Evolutionary conservation across 2,888 invertebrate genomes (phyloP).

Genomic region (Salticus scenicus): DNA sequence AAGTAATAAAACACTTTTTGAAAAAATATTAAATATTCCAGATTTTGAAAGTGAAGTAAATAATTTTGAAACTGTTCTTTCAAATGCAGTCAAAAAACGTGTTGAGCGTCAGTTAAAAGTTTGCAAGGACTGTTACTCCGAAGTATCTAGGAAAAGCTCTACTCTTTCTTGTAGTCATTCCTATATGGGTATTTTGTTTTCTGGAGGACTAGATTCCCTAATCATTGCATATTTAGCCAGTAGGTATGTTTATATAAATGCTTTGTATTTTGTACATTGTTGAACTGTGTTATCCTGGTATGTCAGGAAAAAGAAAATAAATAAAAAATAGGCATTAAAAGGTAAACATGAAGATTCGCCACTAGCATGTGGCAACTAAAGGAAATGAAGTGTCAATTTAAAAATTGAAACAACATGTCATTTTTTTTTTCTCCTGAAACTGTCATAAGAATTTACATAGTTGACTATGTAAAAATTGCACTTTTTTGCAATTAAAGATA

Average conservation of each 20-base stretch:
- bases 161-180: conserved; percentile 62
- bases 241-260: conserved; percentile 77
- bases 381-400: no score
- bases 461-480: no score
- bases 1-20: not conserved
- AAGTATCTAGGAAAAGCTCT: not conserved
- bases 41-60: conserved; percentile 53
- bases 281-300: no score
- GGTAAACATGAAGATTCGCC: no score
- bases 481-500: no score
- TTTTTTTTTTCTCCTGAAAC: no score
- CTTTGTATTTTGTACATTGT: no score
- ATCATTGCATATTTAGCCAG: conserved; percentile 88
- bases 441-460: no score
- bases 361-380: no score
- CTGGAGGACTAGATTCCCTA: conserved; percentile 97
- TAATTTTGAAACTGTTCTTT: conserved; percentile 74
- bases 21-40: conserved; percentile 10
- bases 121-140: conserved; percentile 73
- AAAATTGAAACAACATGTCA: no score
- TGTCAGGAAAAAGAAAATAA: no score
- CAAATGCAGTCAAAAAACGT: conserved; percentile 73
- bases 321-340: no score
- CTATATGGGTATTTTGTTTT: conserved; percentile 87
- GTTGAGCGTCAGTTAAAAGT: conserved; percentile 73